Percentiles rank a stretch among this genome's conserved stretches.
Evolutionary conservation across 2,888 invertebrate genomes (phyloP).

Genomic region (Chrysopilus asiliformis): DNA sequence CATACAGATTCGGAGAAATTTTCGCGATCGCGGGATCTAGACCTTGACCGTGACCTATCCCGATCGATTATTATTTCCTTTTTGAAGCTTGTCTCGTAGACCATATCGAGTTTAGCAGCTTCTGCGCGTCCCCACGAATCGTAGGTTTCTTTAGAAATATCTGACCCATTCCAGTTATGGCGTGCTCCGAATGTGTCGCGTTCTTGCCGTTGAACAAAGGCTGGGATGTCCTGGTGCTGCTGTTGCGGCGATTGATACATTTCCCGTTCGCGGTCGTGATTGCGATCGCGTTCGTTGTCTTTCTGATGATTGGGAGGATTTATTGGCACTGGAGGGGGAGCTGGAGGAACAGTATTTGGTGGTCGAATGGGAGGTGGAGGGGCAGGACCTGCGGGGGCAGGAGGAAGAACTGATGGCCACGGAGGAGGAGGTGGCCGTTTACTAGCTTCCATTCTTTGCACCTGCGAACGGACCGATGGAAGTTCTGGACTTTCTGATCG

Average conservation of each 20-base stretch:
- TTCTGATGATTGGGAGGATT: conserved; percentile 39
- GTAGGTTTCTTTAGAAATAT: conserved; percentile 25
- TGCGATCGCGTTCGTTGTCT: conserved; percentile 17
- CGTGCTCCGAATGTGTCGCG: conserved; percentile 61
- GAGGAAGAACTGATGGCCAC: conserved; percentile 53
- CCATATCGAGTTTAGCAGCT: conserved; percentile 33
- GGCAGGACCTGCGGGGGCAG: conserved; percentile 43
- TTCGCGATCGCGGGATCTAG: conserved; percentile 33
- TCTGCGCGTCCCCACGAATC: conserved; percentile 38
- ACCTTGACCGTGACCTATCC: conserved; percentile 33
- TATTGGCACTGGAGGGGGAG: conserved; percentile 52
- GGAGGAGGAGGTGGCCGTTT: conserved; percentile 45
- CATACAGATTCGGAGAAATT: conserved; percentile 36
- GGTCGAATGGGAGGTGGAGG: conserved; percentile 46
- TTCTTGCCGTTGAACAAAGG: conserved; percentile 56
- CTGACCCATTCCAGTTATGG: conserved; percentile 42
- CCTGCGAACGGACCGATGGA: conserved; percentile 39
- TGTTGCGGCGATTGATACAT: no score
- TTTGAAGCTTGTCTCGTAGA: conserved; percentile 31
- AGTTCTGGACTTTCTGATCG: conserved; percentile 20
- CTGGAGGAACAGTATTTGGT: conserved; percentile 40
- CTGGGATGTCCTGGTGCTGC: conserved; percentile 32
- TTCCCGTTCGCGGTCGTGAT: no score
- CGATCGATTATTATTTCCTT: conserved; percentile 29
- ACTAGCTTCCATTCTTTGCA: conserved; percentile 45